Percentiles rank a stretch among this genome's conserved stretches.
Conservation (phyloP, 2,888 invertebrate genomes). For the Cheilosia scutellata region DNA sequence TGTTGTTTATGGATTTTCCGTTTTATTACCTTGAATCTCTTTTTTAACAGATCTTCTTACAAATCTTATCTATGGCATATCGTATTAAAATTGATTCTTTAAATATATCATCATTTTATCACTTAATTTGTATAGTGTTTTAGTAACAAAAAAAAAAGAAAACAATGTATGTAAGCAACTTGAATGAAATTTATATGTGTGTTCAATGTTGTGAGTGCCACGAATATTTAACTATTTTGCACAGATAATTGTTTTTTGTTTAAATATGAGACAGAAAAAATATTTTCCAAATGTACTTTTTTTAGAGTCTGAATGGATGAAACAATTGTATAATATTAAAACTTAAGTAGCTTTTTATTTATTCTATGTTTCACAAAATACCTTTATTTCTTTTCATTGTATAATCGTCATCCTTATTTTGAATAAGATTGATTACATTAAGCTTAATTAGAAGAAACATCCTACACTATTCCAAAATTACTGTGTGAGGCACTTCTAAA, state of each 20-base stretch:
- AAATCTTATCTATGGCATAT: slow-evolving; percentile 60
- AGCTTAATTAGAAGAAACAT: background rate
- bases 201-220: slow-evolving; percentile 68
- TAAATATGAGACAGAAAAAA: slow-evolving; percentile 10
- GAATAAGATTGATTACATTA: no score
- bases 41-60: slow-evolving; percentile 14
- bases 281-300: background rate
- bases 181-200: slow-evolving; percentile 48
- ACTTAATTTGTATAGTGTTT: slow-evolving; percentile 34
- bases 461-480: slow-evolving; percentile 2
- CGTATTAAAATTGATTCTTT: slow-evolving; percentile 61
- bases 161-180: slow-evolving; percentile 1
- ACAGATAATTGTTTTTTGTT: slow-evolving; percentile 42
- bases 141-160: slow-evolving; percentile 13
- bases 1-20: slow-evolving; percentile 40
- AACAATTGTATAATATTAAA: background rate
- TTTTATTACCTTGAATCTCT: slow-evolving; percentile 3
- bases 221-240: slow-evolving; percentile 64
- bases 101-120: slow-evolving; percentile 3
- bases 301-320: slow-evolving; percentile 19
- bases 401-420: background rate
- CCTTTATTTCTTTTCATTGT: background rate
- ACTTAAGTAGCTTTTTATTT: no score
- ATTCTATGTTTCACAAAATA: background rate
- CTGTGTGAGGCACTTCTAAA: slow-evolving; percentile 35